Evolutionary conservation across 2,888 invertebrate genomes (phyloP).

Genomic region (Polydrusus tereticollis): DNA sequence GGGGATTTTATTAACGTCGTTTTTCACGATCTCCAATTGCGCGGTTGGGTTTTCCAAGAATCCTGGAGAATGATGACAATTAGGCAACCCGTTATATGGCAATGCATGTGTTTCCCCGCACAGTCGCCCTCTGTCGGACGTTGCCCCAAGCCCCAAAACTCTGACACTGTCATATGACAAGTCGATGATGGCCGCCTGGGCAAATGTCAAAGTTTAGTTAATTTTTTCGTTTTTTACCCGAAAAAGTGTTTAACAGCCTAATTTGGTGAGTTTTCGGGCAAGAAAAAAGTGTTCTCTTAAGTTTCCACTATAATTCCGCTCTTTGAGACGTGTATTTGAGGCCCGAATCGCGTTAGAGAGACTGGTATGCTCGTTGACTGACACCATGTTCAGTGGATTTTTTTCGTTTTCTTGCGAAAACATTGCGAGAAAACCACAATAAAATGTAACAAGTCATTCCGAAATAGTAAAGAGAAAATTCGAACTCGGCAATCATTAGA

Average conservation of each 20-base stretch:
- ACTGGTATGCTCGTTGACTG: conserved; percentile 31
- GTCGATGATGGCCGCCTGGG: conserved; percentile 15
- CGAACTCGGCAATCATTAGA: background rate
- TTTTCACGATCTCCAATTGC: no score
- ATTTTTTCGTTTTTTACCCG: conserved; percentile 32
- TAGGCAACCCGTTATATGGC: conserved; percentile 1
- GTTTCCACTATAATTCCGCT: background rate
- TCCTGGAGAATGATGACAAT: background rate
- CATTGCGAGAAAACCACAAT: conserved; percentile 10
- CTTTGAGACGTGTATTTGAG: background rate
- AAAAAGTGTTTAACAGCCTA: conserved; percentile 25
- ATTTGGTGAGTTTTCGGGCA: background rate
- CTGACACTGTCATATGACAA: conserved; percentile 18
- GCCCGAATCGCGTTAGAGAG: background rate
- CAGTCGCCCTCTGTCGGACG: conserved; percentile 10
- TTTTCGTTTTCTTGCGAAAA: conserved; percentile 42
- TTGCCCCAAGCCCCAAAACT: background rate
- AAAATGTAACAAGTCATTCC: conserved; percentile 42
- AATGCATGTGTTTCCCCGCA: background rate
- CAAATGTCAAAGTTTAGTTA: conserved; percentile 28
- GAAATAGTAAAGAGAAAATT: background rate
- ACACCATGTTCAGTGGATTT: conserved; percentile 26
- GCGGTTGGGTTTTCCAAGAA: background rate
- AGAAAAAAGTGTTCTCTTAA: conserved; percentile 14
- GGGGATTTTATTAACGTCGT: no score